phyloP scores from a whole-genome alignment of 2,113 vertebrate species.

The Leptobrachium ailaonicum region DNA sequence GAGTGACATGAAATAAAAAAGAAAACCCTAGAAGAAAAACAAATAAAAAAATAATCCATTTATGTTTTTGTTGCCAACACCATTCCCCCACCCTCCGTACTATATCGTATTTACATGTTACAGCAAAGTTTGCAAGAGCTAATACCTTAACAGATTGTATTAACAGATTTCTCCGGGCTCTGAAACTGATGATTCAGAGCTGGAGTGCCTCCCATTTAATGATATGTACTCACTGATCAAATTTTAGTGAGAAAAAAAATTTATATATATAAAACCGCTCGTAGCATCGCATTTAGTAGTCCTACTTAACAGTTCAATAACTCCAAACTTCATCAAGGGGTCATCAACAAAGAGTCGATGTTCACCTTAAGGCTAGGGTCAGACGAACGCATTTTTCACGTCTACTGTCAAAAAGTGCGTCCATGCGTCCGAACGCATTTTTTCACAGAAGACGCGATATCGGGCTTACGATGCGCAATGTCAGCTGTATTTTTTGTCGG shows the following conservation, averaged over 20 bases:
- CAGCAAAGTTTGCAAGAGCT: slow-evolving; percentile 34
- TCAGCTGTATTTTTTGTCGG: no score
- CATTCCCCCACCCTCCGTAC: slow-evolving; percentile 16
- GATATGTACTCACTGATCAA: slow-evolving; percentile 18
- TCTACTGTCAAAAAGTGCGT: no score
- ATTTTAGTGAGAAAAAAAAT: slow-evolving; percentile 12
- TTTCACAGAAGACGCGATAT: no score
- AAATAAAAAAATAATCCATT: background rate
- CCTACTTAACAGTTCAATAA: background rate
- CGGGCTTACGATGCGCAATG: no score
- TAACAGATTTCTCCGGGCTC: slow-evolving; percentile 41
- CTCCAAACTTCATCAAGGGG: no score
- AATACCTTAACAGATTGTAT: slow-evolving; percentile 49
- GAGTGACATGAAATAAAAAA: background rate
- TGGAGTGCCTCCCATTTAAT: slow-evolving; percentile 37
- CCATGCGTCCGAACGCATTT: no score
- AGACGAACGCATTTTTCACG: no score
- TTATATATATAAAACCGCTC: background rate
- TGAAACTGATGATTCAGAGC: slow-evolving; percentile 46
- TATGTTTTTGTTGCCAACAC: slow-evolving; percentile 35
- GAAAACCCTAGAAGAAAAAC: no score
- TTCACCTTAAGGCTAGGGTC: no score
- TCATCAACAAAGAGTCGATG: no score
- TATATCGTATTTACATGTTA: slow-evolving; percentile 43
- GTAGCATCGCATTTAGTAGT: slow-evolving; percentile 10